Evolutionary conservation across 1,140 invertebrate species (phyloP).

Genomic region (Heliconius eleuchia): DNA sequence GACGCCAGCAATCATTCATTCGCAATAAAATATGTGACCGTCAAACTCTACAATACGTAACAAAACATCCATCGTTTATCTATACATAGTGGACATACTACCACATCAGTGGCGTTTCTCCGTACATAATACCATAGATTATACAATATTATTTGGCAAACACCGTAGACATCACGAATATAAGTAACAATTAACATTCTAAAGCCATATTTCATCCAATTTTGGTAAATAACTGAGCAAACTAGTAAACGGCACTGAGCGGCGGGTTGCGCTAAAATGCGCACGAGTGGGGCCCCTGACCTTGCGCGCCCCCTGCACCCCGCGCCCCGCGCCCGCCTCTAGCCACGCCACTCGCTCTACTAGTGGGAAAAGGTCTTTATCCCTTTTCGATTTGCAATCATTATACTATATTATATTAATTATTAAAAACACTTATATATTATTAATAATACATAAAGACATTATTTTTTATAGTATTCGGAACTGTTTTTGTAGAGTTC

Average conservation of each 20-base stretch:
- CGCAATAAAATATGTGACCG: slow-evolving; percentile 20
- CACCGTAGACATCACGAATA: slow-evolving; percentile 12
- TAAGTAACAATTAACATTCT: slow-evolving; percentile 28
- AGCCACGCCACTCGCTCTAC: slow-evolving; percentile 23
- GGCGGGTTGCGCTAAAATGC: slow-evolving; percentile 41
- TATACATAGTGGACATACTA: too few relatives aligned
- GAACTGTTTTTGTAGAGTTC: background rate
- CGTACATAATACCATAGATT: background rate
- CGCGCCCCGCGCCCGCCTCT: slow-evolving; percentile 19
- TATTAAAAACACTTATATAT: background rate
- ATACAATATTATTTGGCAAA: background rate
- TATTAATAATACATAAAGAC: background rate
- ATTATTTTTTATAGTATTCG: too few relatives aligned
- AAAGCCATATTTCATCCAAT: slow-evolving; percentile 30
- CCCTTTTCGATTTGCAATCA: slow-evolving; percentile 29
- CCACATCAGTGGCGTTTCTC: too few relatives aligned
- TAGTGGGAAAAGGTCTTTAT: slow-evolving; percentile 34
- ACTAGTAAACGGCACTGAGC: slow-evolving; percentile 29
- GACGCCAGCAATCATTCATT: slow-evolving; percentile 13
- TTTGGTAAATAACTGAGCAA: slow-evolving; percentile 31
- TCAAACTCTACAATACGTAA: slow-evolving; percentile 13
- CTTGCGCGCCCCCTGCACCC: slow-evolving; percentile 44
- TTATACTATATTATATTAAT: background rate
- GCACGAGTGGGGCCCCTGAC: slow-evolving; percentile 57
- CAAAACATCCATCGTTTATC: background rate